Evolutionary conservation across 2,113 vertebrate species (phyloP), one percentile per base, ranked within the genome.

Genomic region (Gallinago media): DNA sequence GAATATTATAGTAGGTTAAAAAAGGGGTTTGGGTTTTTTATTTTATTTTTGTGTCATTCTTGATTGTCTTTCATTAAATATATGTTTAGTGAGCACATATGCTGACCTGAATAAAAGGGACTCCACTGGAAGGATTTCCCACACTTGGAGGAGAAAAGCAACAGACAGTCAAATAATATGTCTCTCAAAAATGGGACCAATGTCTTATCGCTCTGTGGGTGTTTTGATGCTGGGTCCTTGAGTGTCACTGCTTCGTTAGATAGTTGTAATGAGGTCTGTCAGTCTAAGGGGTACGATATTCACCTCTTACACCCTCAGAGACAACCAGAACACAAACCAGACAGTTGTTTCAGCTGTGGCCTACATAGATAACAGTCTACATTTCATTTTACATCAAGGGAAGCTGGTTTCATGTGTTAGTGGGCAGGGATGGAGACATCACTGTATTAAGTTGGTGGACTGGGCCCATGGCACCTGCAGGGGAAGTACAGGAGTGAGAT

Each of bases 231-330:
- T 32, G 13, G 6, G 14, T 42, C n/a, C 21, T 73, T 36, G 58
- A 54, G 12, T 78, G 11, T 71, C 34, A 26, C 15, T 46, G 15
- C 34, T 63, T 63, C 65, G 11, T 54, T 78, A 23, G 34, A 6
- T 18, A 56, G 55, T 14, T 80, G 8, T 66, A 46, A 32, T 27
- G 47, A 7, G 2, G 11, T 40, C 34, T 79, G 14, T 49, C 4
- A 3, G 3, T 74, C 26, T 34, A 5, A 26, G 12, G 3, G 15
- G 4, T 68, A 15, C 0, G 1, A 29, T 67, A 32, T 14, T 85
- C 22, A 44, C 14, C 13, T 54, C 34, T 86, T 54, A 38, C 4
- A 78, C 8, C 15, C 31, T n/a, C 19, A 50, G 23, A 54, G 65
- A 46, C 10, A 92, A 10, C 10, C n/a, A 47, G 58, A 75, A 88